Conservation (phyloP, 2,113 vertebrate species). For the Sinosuthora webbiana region DNA sequence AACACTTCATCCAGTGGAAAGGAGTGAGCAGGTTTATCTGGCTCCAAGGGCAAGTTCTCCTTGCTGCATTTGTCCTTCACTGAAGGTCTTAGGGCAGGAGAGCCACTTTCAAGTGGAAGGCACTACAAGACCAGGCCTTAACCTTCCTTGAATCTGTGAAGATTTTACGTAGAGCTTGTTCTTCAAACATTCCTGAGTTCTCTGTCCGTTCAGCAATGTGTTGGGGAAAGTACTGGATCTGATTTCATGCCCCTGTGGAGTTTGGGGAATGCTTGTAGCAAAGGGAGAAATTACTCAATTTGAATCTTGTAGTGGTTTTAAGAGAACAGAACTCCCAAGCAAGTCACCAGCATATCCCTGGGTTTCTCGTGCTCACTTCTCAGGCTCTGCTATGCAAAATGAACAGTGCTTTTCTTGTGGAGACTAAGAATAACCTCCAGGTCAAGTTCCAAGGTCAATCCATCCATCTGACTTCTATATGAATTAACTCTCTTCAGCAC, state of each 20-base stretch:
- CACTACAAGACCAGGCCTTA: neutral
- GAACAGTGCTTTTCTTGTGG: neutral
- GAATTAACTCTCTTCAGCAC: neutral
- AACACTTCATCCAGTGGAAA: neutral
- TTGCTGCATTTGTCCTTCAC: neutral
- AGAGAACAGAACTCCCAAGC: neutral
- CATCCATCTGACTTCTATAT: neutral
- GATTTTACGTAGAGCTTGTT: neutral
- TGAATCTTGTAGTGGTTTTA: neutral
- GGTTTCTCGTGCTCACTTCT: neutral
- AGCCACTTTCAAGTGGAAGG: neutral
- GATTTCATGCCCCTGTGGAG: neutral
- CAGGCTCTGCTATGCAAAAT: neutral
- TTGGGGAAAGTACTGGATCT: neutral
- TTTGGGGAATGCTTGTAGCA: neutral
- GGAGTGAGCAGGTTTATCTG: neutral
- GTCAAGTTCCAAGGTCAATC: constrained; percentile 18
- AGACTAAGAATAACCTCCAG: neutral
- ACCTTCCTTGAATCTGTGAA: no score
- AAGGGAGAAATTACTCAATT: neutral
- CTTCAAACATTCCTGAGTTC: neutral
- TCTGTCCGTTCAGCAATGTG: accelerated
- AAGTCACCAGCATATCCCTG: neutral
- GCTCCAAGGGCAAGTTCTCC: neutral
- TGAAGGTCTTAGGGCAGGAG: neutral